These are phyloP conservation scores for Tiphia femorata DNA, from an alignment of 2,888 invertebrate species.

Conservation along the genomic window DNA sequence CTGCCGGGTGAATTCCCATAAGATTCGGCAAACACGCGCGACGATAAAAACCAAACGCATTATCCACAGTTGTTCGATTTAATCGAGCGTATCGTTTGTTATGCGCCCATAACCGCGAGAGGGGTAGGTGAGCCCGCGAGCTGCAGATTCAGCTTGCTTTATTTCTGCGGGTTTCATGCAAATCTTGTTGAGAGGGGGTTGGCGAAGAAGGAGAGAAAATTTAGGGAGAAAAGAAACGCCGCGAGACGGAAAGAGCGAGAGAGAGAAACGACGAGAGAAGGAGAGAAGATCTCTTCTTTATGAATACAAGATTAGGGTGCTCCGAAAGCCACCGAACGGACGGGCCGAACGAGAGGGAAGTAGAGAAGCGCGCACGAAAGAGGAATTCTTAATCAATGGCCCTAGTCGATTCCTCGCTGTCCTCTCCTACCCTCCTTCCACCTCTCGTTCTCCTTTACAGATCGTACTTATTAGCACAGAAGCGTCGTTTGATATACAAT, in stretches of 20 bases:
- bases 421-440: slow-evolving; percentile 5
- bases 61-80: too few species aligned
- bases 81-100: too few species aligned
- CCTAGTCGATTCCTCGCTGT: slow-evolving; percentile 25
- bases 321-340: slow-evolving; percentile 27
- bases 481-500: slow-evolving; percentile 19
- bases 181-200: neutral
- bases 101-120: too few species aligned
- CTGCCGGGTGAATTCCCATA: too few species aligned
- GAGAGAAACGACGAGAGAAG: neutral
- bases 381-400: slow-evolving; percentile 41
- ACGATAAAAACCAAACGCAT: too few species aligned
- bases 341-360: slow-evolving; percentile 12
- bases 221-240: neutral
- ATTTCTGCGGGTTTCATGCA: slow-evolving; percentile 3
- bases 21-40: too few species aligned
- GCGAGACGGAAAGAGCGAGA: neutral
- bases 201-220: neutral
- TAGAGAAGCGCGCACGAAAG: slow-evolving; percentile 35
- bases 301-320: slow-evolving; percentile 43
- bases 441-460: slow-evolving; percentile 30
- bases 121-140: too few species aligned
- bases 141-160: too few species aligned
- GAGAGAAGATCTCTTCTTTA: slow-evolving; percentile 33
- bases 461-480: slow-evolving; percentile 39